Evolutionary conservation across 2,797 vertebrate species (phyloP).

Genomic region (Myotis daubentonii): DNA sequence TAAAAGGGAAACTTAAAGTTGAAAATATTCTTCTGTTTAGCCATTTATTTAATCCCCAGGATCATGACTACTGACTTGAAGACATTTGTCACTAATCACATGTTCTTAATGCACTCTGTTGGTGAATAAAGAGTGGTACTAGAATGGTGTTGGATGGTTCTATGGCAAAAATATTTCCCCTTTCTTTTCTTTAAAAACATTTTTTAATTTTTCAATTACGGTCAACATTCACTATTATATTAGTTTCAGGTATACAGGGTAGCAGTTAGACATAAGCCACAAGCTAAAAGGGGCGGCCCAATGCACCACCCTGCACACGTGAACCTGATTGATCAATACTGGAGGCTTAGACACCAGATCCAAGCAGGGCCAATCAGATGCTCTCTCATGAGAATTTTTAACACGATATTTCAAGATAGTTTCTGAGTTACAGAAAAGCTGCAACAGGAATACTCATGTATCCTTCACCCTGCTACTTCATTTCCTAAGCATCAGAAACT

Average conservation of each 20-base stretch:
- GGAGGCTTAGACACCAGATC: background rate
- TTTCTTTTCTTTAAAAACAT: background rate
- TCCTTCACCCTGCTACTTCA: background rate
- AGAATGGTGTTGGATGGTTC: background rate
- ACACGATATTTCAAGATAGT: background rate
- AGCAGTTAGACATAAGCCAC: background rate
- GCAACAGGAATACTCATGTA: background rate
- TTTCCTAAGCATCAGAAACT: background rate
- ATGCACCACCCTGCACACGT: too few species aligned
- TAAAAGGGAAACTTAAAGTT: conserved; percentile 43
- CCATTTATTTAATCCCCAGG: background rate
- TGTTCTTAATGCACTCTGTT: background rate
- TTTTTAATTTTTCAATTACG: background rate
- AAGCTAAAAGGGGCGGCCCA: background rate
- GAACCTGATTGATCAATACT: background rate
- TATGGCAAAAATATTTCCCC: background rate
- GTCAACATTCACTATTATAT: background rate
- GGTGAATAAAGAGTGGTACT: background rate
- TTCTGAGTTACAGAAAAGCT: background rate
- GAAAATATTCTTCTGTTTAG: background rate
- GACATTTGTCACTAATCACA: background rate
- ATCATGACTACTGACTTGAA: background rate
- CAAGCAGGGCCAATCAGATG: background rate
- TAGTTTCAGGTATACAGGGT: background rate
- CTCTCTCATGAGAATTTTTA: background rate